phyloP scores from a whole-genome alignment of 1,140 invertebrate genomes.

The Ips nitidus region DNA sequence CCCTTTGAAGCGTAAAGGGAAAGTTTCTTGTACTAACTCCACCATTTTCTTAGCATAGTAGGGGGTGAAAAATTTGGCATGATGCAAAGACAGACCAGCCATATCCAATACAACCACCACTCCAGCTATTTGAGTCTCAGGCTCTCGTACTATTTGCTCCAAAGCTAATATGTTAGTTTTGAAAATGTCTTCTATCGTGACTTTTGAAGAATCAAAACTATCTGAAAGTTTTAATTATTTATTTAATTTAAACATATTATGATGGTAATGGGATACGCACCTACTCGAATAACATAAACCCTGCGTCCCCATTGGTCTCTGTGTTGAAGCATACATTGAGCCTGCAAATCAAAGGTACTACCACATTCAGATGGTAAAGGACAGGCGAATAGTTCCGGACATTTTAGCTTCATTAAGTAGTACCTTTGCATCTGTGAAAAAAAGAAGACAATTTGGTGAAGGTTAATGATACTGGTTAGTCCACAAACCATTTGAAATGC shows the following conservation, averaged over 20 bases:
- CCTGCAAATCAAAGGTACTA: conserved; percentile 51
- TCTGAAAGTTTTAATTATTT: conserved; percentile 43
- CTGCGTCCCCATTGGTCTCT: conserved; percentile 50
- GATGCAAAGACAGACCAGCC: conserved; percentile 53
- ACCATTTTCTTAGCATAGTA: conserved; percentile 54
- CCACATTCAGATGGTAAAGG: conserved; percentile 49
- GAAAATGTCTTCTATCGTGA: conserved; percentile 55
- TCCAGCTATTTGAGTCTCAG: conserved; percentile 55
- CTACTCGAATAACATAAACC: conserved; percentile 53
- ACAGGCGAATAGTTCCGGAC: conserved; percentile 51
- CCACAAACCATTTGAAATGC: conserved; percentile 55
- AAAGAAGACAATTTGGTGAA: conserved; percentile 10
- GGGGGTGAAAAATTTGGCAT: conserved; percentile 55
- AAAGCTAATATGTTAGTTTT: conserved; percentile 54
- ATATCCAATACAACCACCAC: conserved; percentile 54
- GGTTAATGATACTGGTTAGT: background rate
- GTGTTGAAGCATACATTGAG: conserved; percentile 51
- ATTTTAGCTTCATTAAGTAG: conserved; percentile 53
- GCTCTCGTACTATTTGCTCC: conserved; percentile 54
- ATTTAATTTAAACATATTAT: too few species aligned
- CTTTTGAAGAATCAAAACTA: conserved; percentile 52
- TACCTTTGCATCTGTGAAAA: conserved; percentile 51
- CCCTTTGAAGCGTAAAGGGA: conserved; percentile 61
- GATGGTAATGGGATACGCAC: conserved; percentile 38
- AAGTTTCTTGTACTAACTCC: conserved; percentile 59